Percentiles rank a stretch among this genome's conserved stretches.
Evolutionary conservation across 92 coral and sea anemone species (phyloP).

Genomic region (Epizoanthus fatuus): DNA sequence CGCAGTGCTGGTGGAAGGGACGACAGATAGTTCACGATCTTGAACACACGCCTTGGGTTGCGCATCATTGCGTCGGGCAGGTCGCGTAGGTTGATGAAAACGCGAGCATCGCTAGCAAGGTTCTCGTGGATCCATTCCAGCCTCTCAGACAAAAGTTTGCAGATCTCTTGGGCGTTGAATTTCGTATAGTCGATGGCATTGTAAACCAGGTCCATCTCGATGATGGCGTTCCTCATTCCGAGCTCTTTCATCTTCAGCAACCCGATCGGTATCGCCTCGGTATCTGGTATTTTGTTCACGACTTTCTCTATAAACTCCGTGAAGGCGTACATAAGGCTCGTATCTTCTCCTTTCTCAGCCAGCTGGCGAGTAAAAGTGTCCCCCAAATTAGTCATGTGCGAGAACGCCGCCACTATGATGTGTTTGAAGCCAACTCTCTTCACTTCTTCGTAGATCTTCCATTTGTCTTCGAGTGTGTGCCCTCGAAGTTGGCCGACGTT

Average conservation of each 20-base stretch:
- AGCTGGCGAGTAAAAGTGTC: slow-evolving; percentile 78
- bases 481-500: slow-evolving; percentile 88
- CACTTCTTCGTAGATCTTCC: slow-evolving; percentile 84
- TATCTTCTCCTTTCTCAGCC: slow-evolving; percentile 81
- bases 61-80: slow-evolving; percentile 68
- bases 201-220: slow-evolving; percentile 86
- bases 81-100: slow-evolving; percentile 70
- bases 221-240: slow-evolving; percentile 75
- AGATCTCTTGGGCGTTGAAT: slow-evolving; percentile 68
- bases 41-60: slow-evolving; percentile 59
- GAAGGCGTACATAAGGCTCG: slow-evolving; percentile 79
- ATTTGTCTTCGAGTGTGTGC: slow-evolving; percentile 85
- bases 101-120: neutral
- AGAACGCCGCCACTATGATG: slow-evolving; percentile 90
- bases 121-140: slow-evolving; percentile 7
- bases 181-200: slow-evolving; percentile 73
- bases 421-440: slow-evolving; percentile 78
- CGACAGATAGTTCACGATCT: slow-evolving; percentile 62
- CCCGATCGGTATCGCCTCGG: slow-evolving; percentile 79
- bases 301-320: slow-evolving; percentile 81
- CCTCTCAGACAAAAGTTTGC: slow-evolving; percentile 57
- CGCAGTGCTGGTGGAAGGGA: slow-evolving; percentile 43
- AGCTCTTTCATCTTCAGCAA: slow-evolving; percentile 73
- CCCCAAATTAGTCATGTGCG: slow-evolving; percentile 94
- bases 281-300: slow-evolving; percentile 69